Evolutionary conservation across 2,797 vertebrate species (phyloP).

Genomic region (Falco naumanni): DNA sequence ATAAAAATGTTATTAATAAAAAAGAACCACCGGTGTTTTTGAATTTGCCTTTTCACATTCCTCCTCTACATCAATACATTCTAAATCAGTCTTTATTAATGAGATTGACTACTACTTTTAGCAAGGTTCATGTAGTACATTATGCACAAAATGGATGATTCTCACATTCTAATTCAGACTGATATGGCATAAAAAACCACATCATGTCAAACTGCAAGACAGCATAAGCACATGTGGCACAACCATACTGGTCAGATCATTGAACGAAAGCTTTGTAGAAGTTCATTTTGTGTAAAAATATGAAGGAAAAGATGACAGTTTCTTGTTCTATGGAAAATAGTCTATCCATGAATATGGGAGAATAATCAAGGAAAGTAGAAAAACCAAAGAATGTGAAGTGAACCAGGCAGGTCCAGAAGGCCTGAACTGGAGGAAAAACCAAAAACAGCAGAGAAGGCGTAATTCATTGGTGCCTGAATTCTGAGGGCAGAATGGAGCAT

Average conservation of each 20-base stretch:
- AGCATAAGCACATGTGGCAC: neutral
- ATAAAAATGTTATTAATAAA: neutral
- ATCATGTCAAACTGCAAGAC: neutral
- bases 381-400: neutral
- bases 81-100: neutral
- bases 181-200: neutral
- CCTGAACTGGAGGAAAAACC: neutral
- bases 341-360: neutral
- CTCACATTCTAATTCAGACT: neutral
- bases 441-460: neutral
- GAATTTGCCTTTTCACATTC: neutral
- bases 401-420: neutral
- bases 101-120: neutral
- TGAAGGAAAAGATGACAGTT: neutral
- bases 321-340: neutral
- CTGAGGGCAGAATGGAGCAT: neutral
- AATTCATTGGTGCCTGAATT: neutral
- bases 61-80: neutral
- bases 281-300: neutral
- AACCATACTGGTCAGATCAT: neutral
- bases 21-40: neutral
- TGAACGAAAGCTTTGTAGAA: neutral
- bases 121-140: neutral
- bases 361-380: neutral
- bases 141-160: neutral